A percentile compares a stretch with the other conserved stretches of the same genome.
phyloP scores from a whole-genome alignment of 2,888 invertebrate genomes.

The Slavum lentiscoides region DNA sequence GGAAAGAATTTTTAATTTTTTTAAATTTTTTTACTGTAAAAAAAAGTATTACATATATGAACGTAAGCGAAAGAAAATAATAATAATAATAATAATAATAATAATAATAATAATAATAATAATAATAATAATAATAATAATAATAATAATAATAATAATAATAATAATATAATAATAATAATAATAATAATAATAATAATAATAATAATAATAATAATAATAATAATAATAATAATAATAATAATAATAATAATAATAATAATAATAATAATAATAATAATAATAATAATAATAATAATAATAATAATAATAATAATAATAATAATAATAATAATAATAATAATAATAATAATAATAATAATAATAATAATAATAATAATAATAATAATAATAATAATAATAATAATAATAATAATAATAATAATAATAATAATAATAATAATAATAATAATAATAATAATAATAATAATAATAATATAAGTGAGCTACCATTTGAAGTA shows the following conservation, averaged over 20 bases:
- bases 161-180: no score
- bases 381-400: no score
- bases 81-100: neutral
- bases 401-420: no score
- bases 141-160: neutral
- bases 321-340: neutral
- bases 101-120: no score
- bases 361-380: neutral
- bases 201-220: neutral
- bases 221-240: no score
- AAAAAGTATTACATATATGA: constrained; percentile 7
- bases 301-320: neutral
- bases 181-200: neutral
- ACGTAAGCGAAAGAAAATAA: neutral
- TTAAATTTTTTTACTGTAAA: constrained; percentile 1
- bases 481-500: no score
- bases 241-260: neutral
- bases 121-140: neutral
- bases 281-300: no score
- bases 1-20: no score
- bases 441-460: no score
- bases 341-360: no score
- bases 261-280: neutral
- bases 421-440: neutral
- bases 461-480: no score